Evolutionary conservation across 2,888 invertebrate genomes (phyloP), one percentile per base, ranked within the genome.

Genomic region (Heteromurus nitidus): DNA sequence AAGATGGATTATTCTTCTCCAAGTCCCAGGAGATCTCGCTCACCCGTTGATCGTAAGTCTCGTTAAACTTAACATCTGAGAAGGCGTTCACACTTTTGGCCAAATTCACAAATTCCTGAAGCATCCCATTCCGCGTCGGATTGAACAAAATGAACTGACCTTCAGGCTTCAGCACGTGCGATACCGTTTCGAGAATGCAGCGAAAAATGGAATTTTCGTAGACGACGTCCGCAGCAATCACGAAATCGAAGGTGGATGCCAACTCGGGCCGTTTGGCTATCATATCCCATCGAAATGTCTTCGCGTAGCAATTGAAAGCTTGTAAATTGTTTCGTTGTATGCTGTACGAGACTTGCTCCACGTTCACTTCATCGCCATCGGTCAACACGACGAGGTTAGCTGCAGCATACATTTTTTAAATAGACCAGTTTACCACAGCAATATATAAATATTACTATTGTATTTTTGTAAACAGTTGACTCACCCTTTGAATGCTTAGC

Each of bases 101-200:
- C 42, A 80, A 18, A 0, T 18, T 30, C 11, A 80, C 68, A 44
- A 80, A 80, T n/a, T 74, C 22, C 5, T 65, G 31, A 11, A 84
- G 73, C 70, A 82, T 80, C 3, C 75, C 74, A 16, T 80, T 74
- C 16, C 84, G 65, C 7, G 80, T 76, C 9, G 84, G 84, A 65
- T 84, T 84, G 68, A 84, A 84, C 1, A 84, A 62, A 72, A 84
- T 82, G 20, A 82, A 80, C 30, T 80, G 62, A 11, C 84, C 84
- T 36, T 64, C 76, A 0, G 82, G 73, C 42, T 84, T 84, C 20
- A 84, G 70, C 64, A 84, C 55, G 20, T 60, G 75, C 1, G 75
- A 55, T 9, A 82, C 28, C 0, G 77, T 79, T 42, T 80, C 84
- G 18, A 82, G 13, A 20, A 80, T 65, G 69, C 62, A 30, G 30